phyloP scores from a whole-genome alignment of 1,140 invertebrate genomes.

The Aphis craccivora region DNA sequence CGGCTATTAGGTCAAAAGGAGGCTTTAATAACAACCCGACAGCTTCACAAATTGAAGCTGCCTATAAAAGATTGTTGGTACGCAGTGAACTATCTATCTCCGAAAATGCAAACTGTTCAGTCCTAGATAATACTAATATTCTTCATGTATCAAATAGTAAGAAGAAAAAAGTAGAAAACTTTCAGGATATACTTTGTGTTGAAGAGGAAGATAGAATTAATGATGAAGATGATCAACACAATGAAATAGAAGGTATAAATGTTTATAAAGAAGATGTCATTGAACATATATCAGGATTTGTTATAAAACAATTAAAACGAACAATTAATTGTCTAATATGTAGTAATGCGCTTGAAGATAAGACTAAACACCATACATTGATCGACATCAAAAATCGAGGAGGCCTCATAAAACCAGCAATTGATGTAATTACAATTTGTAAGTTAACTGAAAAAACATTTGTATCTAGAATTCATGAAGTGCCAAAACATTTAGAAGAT shows the following conservation, averaged over 20 bases:
- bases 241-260: too few relatives aligned
- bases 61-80: not conserved
- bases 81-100: too few relatives aligned
- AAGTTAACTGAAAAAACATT: not conserved
- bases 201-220: too few relatives aligned
- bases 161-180: too few relatives aligned
- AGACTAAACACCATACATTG: too few relatives aligned
- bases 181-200: too few relatives aligned
- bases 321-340: not conserved
- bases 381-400: too few relatives aligned
- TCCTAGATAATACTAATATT: too few relatives aligned
- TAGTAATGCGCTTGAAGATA: not conserved
- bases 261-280: not conserved
- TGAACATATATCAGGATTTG: not conserved
- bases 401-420: not conserved
- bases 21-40: slow-evolving; percentile 35
- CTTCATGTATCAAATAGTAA: too few relatives aligned
- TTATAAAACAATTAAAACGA: not conserved
- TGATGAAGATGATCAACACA: too few relatives aligned
- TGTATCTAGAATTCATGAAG: not conserved
- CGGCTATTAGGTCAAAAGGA: slow-evolving; percentile 1
- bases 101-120: too few relatives aligned
- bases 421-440: not conserved
- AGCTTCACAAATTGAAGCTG: slow-evolving; percentile 20
- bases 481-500: not conserved